phyloP scores from a whole-genome alignment of 2,113 vertebrate genomes.

The Hemibates koningsi region DNA sequence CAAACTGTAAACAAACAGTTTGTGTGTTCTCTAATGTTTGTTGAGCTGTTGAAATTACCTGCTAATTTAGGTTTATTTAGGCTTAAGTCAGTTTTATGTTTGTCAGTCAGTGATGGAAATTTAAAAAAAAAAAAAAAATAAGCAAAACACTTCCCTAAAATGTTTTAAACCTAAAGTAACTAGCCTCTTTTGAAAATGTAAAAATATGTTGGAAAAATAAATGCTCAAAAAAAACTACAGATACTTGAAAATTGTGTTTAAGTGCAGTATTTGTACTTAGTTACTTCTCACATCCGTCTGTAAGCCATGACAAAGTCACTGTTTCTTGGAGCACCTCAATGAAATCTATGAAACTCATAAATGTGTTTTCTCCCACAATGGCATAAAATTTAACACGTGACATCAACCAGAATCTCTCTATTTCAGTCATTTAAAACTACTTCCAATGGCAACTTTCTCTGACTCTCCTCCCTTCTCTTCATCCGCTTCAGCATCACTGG shows the following conservation, averaged over 20 bases:
- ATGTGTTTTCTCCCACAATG: background rate
- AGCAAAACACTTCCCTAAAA: background rate
- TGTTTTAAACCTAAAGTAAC: background rate
- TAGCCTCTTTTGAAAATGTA: background rate
- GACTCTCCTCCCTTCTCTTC: background rate
- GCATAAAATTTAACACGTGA: background rate
- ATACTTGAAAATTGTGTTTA: background rate
- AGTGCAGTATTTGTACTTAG: background rate
- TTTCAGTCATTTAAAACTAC: background rate
- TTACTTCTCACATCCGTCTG: background rate
- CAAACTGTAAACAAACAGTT: background rate
- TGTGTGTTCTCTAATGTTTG: background rate
- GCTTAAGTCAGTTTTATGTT: background rate
- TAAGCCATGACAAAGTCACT: background rate
- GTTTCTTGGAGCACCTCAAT: background rate
- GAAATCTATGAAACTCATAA: background rate
- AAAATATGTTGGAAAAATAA: background rate
- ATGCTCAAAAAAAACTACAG: rapidly evolving
- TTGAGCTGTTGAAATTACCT: background rate
- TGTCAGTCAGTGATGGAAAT: background rate
- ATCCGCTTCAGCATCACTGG: background rate
- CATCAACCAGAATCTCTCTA: background rate
- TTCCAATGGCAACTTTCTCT: background rate
- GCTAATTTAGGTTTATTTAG: background rate
- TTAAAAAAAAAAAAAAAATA: background rate